Percentiles rank a stretch among this genome's conserved stretches.
These are phyloP conservation scores for Uropsilus gracilis DNA, from an alignment of 2,113 vertebrate genomes.

Conservation along the genomic window DNA sequence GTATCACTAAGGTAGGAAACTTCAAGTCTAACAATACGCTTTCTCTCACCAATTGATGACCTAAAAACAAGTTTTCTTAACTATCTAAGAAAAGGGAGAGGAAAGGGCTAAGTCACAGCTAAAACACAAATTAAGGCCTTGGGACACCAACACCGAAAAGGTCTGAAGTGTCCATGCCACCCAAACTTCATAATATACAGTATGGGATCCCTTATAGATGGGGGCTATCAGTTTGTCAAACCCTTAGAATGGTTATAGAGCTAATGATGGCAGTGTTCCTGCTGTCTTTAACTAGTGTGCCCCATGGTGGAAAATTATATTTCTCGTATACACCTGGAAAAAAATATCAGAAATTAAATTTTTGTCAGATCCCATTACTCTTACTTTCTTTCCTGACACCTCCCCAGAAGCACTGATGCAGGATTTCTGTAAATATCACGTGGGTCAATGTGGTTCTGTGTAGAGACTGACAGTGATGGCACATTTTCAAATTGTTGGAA, in stretches of 20 bases:
- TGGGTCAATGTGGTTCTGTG: neutral
- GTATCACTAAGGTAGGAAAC: slow-evolving; percentile 25
- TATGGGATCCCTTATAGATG: neutral
- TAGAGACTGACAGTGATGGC: neutral
- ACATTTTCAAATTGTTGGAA: neutral
- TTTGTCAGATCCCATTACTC: neutral
- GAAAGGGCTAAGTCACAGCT: neutral
- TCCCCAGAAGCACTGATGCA: neutral
- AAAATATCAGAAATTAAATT: neutral
- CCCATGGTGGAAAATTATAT: neutral
- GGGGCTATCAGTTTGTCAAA: neutral
- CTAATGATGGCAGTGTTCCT: neutral
- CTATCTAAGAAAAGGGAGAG: neutral
- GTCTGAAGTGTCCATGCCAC: neutral
- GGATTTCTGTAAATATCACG: neutral
- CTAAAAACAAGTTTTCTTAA: neutral
- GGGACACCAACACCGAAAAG: neutral
- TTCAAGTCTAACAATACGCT: slow-evolving; percentile 21
- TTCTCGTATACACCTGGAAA: neutral
- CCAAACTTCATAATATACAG: neutral
- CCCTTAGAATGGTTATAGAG: neutral
- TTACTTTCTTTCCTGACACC: neutral
- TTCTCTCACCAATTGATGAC: neutral
- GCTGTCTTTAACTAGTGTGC: neutral
- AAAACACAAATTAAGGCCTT: neutral